Base-by-base conservation (phyloP, 2,888 invertebrate species). In the Saturnia japonica region DNA sequence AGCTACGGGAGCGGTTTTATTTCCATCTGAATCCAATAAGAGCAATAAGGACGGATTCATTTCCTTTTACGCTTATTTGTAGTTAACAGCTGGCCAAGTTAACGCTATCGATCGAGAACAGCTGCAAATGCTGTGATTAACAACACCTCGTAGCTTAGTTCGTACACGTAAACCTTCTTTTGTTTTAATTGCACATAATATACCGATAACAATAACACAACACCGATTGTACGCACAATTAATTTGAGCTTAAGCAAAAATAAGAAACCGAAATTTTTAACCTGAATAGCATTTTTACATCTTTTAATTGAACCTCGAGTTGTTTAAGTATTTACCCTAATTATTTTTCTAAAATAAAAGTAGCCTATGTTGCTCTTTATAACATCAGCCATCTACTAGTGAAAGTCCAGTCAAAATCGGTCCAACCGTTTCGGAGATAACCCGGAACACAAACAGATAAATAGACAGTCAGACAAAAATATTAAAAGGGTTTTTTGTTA, bases 61-160 rank as follows among this genome's bases (percentile, higher is more conserved):
- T 64, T 64, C 64, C 64, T 64, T 64, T 64, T 64, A 40, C 40
- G 64, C 12, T 64, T 64, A 40, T 64, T 64, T 64, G 40, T 64
- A 64, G 64, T 40, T 34, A 64, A 64, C 64, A 64, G 64, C 64
- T 64, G 64, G 64, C 40, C 64, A 40, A 40, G 40, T 64, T 40
- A 64, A 64, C 64, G 40, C 40, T 64, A 82, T 79, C 77, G 85
- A 82, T 79, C 80, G 80, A 69, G 70, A 76, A 73, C 85, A 85
- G 84, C 85, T 86, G 84, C 81, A 77, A 72, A 70, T 75, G 84
- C 85, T 86, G 84, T 81, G 77, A 72, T 70, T 75, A 75, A 82
- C 82, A 82, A 80, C 80, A 66, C 72, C 60, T 34, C 43, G n/a
- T n/a, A n/a, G n/a, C n/a, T n/a, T n/a, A n/a, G n/a, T n/a, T n/a